Percentiles rank a stretch among this genome's conserved stretches.
These are phyloP conservation scores for Nebria ingens DNA, from an alignment of 1,140 invertebrate species.

Conservation along the genomic window DNA sequence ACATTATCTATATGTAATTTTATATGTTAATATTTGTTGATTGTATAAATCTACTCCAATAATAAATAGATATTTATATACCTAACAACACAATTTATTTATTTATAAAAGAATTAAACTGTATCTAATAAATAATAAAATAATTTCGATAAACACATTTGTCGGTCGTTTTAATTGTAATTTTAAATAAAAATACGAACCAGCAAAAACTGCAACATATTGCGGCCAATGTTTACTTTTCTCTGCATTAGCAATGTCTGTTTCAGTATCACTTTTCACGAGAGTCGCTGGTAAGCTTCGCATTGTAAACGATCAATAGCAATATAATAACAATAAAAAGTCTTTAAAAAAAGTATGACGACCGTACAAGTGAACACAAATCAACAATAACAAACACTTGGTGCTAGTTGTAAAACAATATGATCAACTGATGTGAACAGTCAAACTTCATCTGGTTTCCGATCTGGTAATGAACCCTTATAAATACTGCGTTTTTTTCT, in stretches of 20 bases:
- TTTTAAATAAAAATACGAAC: constrained; percentile 1
- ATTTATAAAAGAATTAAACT: too few species aligned
- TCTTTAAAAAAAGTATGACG: background rate
- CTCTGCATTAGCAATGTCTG: background rate
- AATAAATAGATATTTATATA: too few species aligned
- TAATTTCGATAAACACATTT: too few species aligned
- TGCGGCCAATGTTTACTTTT: constrained; percentile 1
- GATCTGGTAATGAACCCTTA: background rate
- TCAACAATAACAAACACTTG: background rate
- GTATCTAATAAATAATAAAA: too few species aligned
- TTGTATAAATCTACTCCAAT: too few species aligned
- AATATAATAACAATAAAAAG: background rate
- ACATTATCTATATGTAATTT: too few species aligned
- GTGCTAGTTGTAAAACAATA: background rate
- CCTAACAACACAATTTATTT: too few species aligned
- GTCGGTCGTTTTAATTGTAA: too few species aligned
- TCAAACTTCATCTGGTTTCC: background rate
- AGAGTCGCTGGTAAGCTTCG: background rate
- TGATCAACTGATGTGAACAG: background rate
- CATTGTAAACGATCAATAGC: background rate
- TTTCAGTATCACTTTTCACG: background rate
- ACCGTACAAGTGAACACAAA: background rate
- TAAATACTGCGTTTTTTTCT: background rate
- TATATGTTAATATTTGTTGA: too few species aligned
- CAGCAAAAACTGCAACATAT: background rate